These are phyloP conservation scores for Zaprionus vittiger DNA, from an alignment of 1,140 invertebrate genomes.

Conservation along the genomic window DNA sequence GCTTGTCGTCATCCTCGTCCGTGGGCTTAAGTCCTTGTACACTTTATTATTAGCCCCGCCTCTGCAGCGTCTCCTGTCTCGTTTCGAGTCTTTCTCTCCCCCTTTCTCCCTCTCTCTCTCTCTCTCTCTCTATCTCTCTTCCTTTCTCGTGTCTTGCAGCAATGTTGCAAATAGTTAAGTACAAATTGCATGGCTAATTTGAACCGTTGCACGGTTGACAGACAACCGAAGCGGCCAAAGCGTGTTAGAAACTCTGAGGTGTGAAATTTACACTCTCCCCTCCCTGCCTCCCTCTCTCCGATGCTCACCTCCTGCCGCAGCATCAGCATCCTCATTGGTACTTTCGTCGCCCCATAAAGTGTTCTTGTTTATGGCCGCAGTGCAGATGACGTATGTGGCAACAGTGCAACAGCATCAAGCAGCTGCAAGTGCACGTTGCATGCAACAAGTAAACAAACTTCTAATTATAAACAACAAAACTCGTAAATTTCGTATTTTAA, in stretches of 20 bases:
- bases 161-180: slow-evolving; percentile 72
- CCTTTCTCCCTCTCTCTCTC: neutral
- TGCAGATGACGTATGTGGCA: slow-evolving; percentile 29
- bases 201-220: slow-evolving; percentile 68
- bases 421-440: slow-evolving; percentile 3
- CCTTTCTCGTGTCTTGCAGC: slow-evolving; percentile 14
- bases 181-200: slow-evolving; percentile 82
- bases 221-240: slow-evolving; percentile 46
- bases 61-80: slow-evolving; percentile 26
- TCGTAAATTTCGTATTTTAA: neutral
- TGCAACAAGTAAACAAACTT: slow-evolving; percentile 21
- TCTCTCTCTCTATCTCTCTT: neutral
- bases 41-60: slow-evolving; percentile 69
- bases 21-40: slow-evolving; percentile 64
- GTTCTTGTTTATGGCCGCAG: slow-evolving; percentile 23
- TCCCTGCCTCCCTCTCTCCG: neutral
- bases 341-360: slow-evolving; percentile 27
- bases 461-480: slow-evolving; percentile 26
- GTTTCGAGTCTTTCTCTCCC: neutral
- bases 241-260: slow-evolving; percentile 31
- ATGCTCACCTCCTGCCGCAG: neutral
- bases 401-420: slow-evolving; percentile 10
- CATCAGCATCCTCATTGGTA: neutral
- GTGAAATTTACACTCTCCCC: slow-evolving; percentile 23
- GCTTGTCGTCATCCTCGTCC: slow-evolving; percentile 61